phyloP scores from a whole-genome alignment of 2,888 invertebrate genomes.

The Seladonia tumulorum region DNA sequence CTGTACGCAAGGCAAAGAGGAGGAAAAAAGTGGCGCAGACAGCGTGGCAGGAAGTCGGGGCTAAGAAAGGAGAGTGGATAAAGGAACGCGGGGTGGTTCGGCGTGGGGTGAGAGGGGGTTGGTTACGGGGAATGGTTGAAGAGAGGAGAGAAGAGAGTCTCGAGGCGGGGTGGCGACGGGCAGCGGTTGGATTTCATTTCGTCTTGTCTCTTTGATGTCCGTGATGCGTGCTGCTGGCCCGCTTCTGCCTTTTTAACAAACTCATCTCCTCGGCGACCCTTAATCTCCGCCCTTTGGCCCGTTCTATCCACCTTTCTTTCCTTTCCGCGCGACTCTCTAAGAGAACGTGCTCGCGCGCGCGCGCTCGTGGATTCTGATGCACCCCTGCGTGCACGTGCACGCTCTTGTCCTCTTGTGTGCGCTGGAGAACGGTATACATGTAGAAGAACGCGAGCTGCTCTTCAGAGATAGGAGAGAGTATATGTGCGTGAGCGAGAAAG shows the following conservation, averaged over 20 bases:
- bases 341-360: slow-evolving; percentile 24
- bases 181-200: slow-evolving; percentile 84
- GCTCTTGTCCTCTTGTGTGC: background rate
- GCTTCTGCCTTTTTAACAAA: slow-evolving; percentile 85
- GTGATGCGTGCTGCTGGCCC: slow-evolving; percentile 84
- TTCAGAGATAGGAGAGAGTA: background rate
- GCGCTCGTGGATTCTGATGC: background rate
- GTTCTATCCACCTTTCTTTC: slow-evolving; percentile 73
- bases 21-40: slow-evolving; percentile 59
- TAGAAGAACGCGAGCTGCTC: background rate
- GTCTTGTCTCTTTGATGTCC: slow-evolving; percentile 84
- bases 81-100: slow-evolving; percentile 46
- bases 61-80: slow-evolving; percentile 66
- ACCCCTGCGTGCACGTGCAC: background rate
- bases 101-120: slow-evolving; percentile 21
- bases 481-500: background rate
- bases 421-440: background rate
- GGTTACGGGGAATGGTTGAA: background rate
- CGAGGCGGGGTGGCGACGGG: slow-evolving; percentile 72
- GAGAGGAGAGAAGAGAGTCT: slow-evolving; percentile 54
- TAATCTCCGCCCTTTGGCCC: slow-evolving; percentile 83
- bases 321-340: slow-evolving; percentile 64
- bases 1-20: slow-evolving; percentile 54
- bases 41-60: slow-evolving; percentile 56
- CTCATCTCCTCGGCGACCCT: slow-evolving; percentile 84